A percentile compares a stretch with the other conserved stretches of the same genome.
Conservation (phyloP, 2,797 vertebrate species). For the Nothura maculosa region DNA sequence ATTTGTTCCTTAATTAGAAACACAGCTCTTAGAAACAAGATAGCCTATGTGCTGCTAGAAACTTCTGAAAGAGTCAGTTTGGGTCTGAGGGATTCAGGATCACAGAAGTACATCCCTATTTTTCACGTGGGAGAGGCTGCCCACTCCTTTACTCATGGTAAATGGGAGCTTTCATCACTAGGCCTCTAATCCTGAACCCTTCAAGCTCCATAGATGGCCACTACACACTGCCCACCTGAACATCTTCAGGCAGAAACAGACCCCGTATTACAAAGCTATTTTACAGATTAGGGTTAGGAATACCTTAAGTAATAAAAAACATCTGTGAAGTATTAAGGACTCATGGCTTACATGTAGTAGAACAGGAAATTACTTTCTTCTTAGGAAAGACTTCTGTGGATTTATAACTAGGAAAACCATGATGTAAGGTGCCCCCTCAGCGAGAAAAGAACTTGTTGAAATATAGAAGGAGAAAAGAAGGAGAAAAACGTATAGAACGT, state of each 20-base stretch:
- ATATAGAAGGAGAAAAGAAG: background rate
- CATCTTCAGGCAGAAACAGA: background rate
- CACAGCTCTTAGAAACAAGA: background rate
- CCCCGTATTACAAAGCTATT: background rate
- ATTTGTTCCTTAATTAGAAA: background rate
- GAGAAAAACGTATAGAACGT: background rate
- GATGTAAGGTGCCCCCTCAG: background rate
- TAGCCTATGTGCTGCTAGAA: background rate
- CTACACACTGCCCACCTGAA: background rate
- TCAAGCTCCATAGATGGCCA: background rate
- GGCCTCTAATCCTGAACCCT: background rate
- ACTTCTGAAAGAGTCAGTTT: background rate
- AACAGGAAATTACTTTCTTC: constrained; percentile 21
- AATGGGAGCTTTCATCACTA: background rate
- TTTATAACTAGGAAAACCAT: background rate
- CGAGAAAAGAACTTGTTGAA: background rate
- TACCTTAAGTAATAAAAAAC: background rate
- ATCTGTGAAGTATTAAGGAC: background rate
- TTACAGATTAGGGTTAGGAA: background rate
- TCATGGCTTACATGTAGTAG: background rate
- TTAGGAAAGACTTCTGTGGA: background rate
- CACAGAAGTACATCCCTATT: background rate
- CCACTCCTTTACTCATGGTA: background rate
- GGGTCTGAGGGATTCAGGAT: background rate
- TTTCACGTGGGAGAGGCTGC: background rate